These are phyloP conservation scores for Glandiceps talaboti DNA, from an alignment of 53 echinoderm and acorn worm genomes.

Conservation along the genomic window DNA sequence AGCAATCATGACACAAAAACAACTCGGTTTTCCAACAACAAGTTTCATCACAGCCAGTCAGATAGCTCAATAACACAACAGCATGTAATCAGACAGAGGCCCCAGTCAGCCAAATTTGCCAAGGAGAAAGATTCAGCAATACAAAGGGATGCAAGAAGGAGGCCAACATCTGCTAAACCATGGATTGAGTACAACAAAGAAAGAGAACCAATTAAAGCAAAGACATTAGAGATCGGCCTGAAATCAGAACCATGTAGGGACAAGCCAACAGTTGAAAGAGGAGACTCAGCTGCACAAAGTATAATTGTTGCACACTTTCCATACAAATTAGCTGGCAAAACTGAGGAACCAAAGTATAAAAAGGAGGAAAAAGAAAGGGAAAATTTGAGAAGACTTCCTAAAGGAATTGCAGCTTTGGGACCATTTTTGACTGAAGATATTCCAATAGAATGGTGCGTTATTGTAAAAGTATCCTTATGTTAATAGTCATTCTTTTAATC, in stretches of 20 bases:
- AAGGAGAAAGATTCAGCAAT: neutral
- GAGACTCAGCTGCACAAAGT: neutral
- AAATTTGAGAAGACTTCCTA: conserved; percentile 18
- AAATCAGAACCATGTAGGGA: neutral
- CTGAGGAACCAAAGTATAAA: neutral
- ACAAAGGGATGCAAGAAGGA: neutral
- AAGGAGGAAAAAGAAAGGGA: neutral
- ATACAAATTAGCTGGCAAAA: neutral
- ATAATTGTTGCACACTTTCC: neutral
- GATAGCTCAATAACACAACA: neutral
- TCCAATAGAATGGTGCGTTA: conserved; percentile 44
- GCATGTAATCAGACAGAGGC: neutral
- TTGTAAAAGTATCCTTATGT: too few species aligned
- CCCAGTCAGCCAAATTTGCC: conserved; percentile 1
- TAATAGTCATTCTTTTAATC: too few species aligned
- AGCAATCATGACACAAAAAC: neutral
- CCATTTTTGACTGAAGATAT: conserved; percentile 56
- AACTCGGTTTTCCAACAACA: neutral
- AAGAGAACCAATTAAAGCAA: neutral
- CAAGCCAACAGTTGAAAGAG: neutral
- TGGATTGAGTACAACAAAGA: neutral
- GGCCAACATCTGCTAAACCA: neutral
- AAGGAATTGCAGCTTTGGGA: conserved; percentile 48
- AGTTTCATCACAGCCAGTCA: neutral
- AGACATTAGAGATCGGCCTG: neutral